A percentile compares a stretch with the other conserved stretches of the same genome.
Evolutionary conservation across 2,888 invertebrate genomes (phyloP).

Genomic region (Dorcus hopei): DNA sequence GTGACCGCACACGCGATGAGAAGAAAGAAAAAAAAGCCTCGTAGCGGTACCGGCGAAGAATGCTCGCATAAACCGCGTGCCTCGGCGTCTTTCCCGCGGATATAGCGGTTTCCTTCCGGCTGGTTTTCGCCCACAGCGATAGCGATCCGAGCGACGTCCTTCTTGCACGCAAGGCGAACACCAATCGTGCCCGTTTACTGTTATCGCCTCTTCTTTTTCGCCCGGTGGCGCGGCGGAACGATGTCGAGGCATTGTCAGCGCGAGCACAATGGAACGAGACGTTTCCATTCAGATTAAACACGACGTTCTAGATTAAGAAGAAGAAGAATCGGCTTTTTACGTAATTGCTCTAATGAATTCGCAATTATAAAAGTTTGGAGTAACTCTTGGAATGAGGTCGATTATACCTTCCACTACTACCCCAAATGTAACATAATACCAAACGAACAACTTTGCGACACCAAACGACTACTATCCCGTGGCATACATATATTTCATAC

Average conservation of each 20-base stretch:
- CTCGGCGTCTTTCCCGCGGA: constrained; percentile 12
- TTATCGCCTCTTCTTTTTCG: neutral
- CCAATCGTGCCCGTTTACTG: neutral
- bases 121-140: constrained; percentile 10
- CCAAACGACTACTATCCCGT: too few species aligned
- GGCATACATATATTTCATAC: too few species aligned
- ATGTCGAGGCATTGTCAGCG: neutral
- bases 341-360: too few species aligned
- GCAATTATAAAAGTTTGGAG: too few species aligned
- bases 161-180: neutral
- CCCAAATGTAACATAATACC: too few species aligned
- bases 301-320: too few species aligned
- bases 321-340: too few species aligned
- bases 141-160: neutral
- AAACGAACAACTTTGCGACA: too few species aligned
- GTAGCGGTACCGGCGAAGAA: neutral
- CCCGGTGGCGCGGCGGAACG: neutral
- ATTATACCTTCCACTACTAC: too few species aligned
- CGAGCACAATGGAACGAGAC: neutral
- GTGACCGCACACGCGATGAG: neutral
- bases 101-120: constrained; percentile 19
- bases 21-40: neutral
- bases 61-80: neutral
- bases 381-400: too few species aligned
- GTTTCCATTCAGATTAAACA: too few species aligned